Evolutionary conservation across 1,140 invertebrate species (phyloP).

Genomic region (Thrips palmi): DNA sequence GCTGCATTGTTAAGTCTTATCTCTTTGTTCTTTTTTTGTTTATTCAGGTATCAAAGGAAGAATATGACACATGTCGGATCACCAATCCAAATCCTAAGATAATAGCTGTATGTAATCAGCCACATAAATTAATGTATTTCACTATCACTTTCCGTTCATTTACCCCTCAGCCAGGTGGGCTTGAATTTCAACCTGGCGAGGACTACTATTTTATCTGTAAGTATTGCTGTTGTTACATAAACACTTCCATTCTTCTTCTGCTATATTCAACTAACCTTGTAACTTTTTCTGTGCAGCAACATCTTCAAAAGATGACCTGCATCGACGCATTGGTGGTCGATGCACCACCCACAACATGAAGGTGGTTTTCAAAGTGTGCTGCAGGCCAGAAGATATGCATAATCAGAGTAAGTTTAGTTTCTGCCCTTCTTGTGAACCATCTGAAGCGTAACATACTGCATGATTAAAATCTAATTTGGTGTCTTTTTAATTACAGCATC

Average conservation of each 20-base stretch:
- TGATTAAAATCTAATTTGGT: no score
- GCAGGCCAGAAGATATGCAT: conserved; percentile 31
- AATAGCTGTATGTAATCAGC: conserved; percentile 90
- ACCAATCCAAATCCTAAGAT: conserved; percentile 81
- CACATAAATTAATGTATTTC: conserved; percentile 85
- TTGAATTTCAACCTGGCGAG: conserved; percentile 85
- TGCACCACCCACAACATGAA: conserved; percentile 90
- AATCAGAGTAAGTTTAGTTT: conserved; percentile 23
- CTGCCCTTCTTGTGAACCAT: neutral
- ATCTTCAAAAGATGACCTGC: conserved; percentile 76
- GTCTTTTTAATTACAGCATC: neutral
- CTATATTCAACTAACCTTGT: no score
- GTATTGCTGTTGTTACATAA: conserved; percentile 20
- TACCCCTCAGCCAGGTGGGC: conserved; percentile 81
- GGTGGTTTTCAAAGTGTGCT: conserved; percentile 88
- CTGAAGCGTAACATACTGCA: neutral
- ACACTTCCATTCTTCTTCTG: neutral
- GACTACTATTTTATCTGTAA: conserved; percentile 92
- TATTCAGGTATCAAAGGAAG: conserved; percentile 68
- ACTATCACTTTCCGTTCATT: conserved; percentile 92
- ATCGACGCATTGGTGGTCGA: conserved; percentile 73
- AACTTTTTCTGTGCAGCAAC: conserved; percentile 36
- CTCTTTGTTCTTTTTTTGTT: conserved; percentile 2
- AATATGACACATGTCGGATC: conserved; percentile 89
- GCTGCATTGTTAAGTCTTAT: neutral